Evolutionary conservation across 2,113 vertebrate genomes (phyloP).

Genomic region (Ammospiza caudacuta): DNA sequence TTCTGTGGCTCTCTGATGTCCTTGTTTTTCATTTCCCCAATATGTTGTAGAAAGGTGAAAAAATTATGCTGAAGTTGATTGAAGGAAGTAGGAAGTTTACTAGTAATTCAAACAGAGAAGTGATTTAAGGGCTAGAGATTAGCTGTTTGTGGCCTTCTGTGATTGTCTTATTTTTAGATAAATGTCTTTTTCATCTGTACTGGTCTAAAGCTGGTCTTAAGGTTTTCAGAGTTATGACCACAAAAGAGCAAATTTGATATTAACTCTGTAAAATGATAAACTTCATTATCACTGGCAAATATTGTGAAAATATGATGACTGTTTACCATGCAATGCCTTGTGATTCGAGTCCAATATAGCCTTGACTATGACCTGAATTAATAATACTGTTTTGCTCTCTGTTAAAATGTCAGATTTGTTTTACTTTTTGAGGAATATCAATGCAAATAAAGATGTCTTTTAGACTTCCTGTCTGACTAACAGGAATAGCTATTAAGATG

Average conservation of each 20-base stretch:
- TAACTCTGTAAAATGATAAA: slow-evolving; percentile 19
- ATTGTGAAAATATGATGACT: slow-evolving; percentile 45
- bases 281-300: slow-evolving; percentile 30
- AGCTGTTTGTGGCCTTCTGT: too few species aligned
- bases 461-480: slow-evolving; percentile 3
- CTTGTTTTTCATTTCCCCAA: not conserved
- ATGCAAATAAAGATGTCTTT: slow-evolving; percentile 7
- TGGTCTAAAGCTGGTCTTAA: not conserved
- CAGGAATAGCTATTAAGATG: not conserved
- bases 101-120: not conserved
- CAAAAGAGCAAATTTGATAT: slow-evolving; percentile 3
- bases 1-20: not conserved
- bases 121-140: not conserved
- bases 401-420: slow-evolving; percentile 40
- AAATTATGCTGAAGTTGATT: not conserved
- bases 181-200: not conserved
- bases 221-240: not conserved
- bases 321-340: slow-evolving; percentile 40
- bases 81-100: not conserved
- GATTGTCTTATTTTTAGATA: not conserved
- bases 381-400: slow-evolving; percentile 20
- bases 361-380: slow-evolving; percentile 7
- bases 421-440: not conserved
- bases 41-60: not conserved
- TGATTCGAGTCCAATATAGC: not conserved